Conservation (phyloP, 1,140 invertebrate species). For the Fopius arisanus region DNA sequence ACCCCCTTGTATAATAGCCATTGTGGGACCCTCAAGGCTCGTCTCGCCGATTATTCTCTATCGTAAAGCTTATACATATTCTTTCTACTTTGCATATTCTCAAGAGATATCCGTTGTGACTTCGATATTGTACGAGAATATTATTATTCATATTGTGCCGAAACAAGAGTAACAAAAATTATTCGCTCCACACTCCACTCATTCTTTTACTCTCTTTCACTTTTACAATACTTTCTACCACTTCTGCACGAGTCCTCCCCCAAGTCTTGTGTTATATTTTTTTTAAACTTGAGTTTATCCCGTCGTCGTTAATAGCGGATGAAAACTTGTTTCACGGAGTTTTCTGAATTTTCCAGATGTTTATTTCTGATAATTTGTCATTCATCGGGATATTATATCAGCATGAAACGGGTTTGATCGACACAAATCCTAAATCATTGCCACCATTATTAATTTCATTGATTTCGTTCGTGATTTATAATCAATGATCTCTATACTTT, state of each 20-base stretch:
- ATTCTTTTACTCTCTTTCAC: conserved; percentile 7
- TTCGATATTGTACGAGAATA: conserved; percentile 30
- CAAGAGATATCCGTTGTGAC: conserved; percentile 18
- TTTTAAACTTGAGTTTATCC: background rate
- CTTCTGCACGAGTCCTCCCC: too few relatives aligned
- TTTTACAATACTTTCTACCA: background rate
- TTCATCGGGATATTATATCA: background rate
- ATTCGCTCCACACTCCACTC: background rate
- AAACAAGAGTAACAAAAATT: conserved; percentile 15
- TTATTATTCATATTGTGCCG: conserved; percentile 24
- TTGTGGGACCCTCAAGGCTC: conserved; percentile 21
- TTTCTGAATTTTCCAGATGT: background rate
- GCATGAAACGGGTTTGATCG: background rate
- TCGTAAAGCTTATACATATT: conserved; percentile 26
- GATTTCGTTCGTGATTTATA: too few relatives aligned
- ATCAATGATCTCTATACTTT: too few relatives aligned
- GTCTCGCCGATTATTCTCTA: conserved; percentile 23
- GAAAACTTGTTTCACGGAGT: too few relatives aligned
- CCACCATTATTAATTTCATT: too few relatives aligned
- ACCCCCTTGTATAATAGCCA: conserved; percentile 25
- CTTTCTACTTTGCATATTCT: conserved; percentile 29
- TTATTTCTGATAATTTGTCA: background rate
- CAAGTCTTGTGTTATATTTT: background rate
- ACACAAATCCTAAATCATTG: too few relatives aligned
- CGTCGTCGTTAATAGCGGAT: too few relatives aligned